Conservation (phyloP, 1,140 invertebrate species). For the Brachionus paranguensis region DNA sequence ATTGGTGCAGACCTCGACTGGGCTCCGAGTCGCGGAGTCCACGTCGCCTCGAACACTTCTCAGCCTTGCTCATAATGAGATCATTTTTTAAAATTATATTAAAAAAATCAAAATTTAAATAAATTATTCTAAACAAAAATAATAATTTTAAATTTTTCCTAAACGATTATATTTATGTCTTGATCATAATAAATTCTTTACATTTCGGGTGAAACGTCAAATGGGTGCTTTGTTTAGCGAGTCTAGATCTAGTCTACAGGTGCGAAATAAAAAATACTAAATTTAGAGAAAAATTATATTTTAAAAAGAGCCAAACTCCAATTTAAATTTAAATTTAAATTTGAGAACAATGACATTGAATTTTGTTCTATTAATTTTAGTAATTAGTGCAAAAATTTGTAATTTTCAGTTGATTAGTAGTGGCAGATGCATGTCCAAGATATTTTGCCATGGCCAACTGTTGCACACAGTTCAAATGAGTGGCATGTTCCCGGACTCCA, state of each 20-base stretch:
- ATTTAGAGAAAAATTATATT: not conserved
- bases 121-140: not conserved
- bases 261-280: not conserved
- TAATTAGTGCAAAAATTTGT: not conserved
- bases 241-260: not conserved
- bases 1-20: not conserved
- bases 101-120: not conserved
- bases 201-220: not conserved
- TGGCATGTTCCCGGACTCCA: slow-evolving; percentile 16
- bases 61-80: not conserved
- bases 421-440: not conserved
- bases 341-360: too few species aligned
- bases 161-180: not conserved
- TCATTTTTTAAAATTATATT: not conserved
- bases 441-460: slow-evolving; percentile 21
- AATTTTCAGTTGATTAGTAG: not conserved
- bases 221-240: not conserved
- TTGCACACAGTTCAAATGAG: slow-evolving; percentile 40
- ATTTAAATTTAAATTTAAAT: not conserved
- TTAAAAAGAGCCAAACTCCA: not conserved
- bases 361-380: not conserved
- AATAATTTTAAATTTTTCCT: not conserved
- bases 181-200: not conserved
- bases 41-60: not conserved
- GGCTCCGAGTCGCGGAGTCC: not conserved